Evolutionary conservation across 2,113 vertebrate species (phyloP), one percentile per base, ranked within the genome.

Genomic region (Semnornis frantzii): DNA sequence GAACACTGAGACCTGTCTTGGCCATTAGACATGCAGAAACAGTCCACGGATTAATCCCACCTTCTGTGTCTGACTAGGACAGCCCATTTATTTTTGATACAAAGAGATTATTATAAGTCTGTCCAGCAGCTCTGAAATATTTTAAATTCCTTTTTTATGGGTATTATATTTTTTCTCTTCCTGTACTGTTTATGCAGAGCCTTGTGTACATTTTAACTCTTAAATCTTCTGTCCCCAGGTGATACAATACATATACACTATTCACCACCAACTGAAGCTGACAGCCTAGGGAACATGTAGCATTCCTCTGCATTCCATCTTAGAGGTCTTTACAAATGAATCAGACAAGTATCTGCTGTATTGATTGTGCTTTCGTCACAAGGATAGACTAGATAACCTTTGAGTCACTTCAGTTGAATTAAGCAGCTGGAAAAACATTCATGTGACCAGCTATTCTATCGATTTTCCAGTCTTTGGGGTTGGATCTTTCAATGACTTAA

Each of bases 301-400:
- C 30, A 25, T 28, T 10, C 50, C 50, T 50, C 50, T 52, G 50
- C 12, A 24, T 28, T 71, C 44, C 60, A 75, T 39, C 73, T 82
- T 19, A 90, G 48, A 88, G 28, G 80, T 54, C 44, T 58, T 71
- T 27, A 72, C 33, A 86, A 65, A 65, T 44, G 58, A 95, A 58
- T 90, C 83, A 93, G 85, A 84, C 65, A 90, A 95, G 37, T 75
- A 94, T 55, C 80, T 90, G 77, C 77, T 92, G 60, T 90, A 96
- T 90, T 77, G 92, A 90, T 69, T 65, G 42, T 64, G 62, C 54
- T 85, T 91, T 2, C 28, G 90, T 84, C 70, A 80, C 65, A 74
- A 90, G 62, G 65, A 72, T 5, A 74, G 69, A 44, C 33, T 18
- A 90, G 88, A 90, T 95, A 95, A 89, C 50, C 76, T 78, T 14